Percentiles rank a stretch among this genome's conserved stretches.
phyloP scores from a whole-genome alignment of 2,888 invertebrate genomes.

The Pomacea canaliculata region DNA sequence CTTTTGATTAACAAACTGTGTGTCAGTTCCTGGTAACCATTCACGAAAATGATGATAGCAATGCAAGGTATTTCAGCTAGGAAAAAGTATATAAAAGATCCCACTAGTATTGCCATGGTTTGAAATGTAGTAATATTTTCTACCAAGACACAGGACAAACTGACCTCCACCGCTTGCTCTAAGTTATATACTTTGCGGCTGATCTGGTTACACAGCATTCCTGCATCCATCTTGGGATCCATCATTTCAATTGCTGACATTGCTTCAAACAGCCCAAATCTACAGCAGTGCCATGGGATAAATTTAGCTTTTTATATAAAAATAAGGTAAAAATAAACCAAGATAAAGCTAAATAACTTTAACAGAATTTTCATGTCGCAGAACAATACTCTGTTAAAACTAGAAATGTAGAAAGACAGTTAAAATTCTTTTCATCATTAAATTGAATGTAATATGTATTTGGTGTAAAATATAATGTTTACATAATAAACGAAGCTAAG shows the following conservation, averaged over 20 bases:
- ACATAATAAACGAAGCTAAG: no score
- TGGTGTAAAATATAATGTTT: no score
- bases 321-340: neutral
- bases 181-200: conserved; percentile 85
- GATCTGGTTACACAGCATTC: conserved; percentile 91
- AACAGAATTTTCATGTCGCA: neutral
- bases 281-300: conserved; percentile 24
- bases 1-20: no score
- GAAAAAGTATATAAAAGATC: no score
- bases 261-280: conserved; percentile 85
- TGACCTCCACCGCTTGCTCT: conserved; percentile 85
- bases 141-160: neutral
- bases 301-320: neutral
- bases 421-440: no score
- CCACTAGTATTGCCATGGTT: no score
- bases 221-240: conserved; percentile 99
- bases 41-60: no score
- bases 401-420: neutral
- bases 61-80: no score
- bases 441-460: no score
- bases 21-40: no score
- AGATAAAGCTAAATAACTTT: neutral
- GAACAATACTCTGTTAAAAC: no score
- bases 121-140: no score
- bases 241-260: conserved; percentile 99